Evolutionary conservation across 2,113 vertebrate genomes (phyloP).

Genomic region (Protobothrops mucrosquamatus): DNA sequence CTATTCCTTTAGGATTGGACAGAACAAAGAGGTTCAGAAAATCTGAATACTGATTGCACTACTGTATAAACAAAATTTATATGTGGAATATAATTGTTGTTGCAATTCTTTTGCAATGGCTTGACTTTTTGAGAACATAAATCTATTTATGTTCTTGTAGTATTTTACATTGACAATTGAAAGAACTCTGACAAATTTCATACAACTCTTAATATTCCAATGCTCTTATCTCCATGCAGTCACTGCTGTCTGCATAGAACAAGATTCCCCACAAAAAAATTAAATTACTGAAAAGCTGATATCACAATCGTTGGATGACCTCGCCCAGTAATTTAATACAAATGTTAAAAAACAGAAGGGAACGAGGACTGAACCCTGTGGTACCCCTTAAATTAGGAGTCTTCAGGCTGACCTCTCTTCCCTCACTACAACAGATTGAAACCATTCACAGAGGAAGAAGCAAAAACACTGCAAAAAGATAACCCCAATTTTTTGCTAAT

Average conservation of each 20-base stretch:
- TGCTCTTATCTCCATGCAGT: neutral
- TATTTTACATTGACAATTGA: neutral
- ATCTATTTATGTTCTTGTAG: neutral
- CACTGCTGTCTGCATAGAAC: neutral
- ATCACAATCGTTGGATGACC: neutral
- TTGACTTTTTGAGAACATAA: too few relatives aligned
- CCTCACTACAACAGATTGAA: neutral
- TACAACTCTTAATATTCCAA: neutral
- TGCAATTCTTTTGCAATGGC: too few relatives aligned
- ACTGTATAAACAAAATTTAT: too few relatives aligned
- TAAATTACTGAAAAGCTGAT: too few relatives aligned
- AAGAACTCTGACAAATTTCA: neutral
- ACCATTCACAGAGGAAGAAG: neutral
- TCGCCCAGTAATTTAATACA: neutral
- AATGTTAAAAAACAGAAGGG: neutral
- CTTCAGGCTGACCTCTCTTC: neutral
- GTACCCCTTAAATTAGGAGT: neutral
- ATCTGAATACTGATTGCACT: too few relatives aligned
- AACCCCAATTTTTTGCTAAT: neutral
- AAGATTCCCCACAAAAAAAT: neutral
- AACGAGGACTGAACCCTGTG: neutral
- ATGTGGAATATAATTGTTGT: too few relatives aligned
- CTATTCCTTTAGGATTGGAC: too few relatives aligned
- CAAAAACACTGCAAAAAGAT: neutral
- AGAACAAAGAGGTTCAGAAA: too few relatives aligned